Base-by-base conservation (phyloP, 2,888 invertebrate species). In the Abrostola triplasia region DNA sequence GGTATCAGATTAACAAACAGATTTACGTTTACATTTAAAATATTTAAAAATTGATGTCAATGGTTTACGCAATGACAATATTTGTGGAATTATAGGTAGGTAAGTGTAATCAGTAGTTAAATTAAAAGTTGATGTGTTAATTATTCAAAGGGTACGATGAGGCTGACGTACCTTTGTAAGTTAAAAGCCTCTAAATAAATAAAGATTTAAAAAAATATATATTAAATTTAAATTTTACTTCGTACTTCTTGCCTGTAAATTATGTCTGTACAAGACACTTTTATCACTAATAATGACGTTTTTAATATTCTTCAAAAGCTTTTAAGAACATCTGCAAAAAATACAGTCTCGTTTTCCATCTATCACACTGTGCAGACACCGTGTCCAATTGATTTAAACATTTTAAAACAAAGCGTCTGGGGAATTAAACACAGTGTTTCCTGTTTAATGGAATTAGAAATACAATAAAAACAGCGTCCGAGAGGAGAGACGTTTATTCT, bases 401-500 rank as follows among this genome's bases (percentile, higher is more conserved):
- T 77, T 74, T 54, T 61, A 60, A 60, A 71, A 72, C 54, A 63
- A 56, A 76, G 13, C 56, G n/a, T 70, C 69, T 66, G 37, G 40
- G 59, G 56, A 59, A 65, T 71, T 62, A 63, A 77, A 70, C 76
- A 73, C 71, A 64, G 68, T 65, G 64, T 76, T 72, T 49, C 66
- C 67, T 66, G 67, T 73, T 76, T 79, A 79, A 70, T 76, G 68
- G 63, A 79, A 80, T 80, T 80, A 79, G 73, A 76, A 76, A 77
- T 74, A 82, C 81, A 83, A 83, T 85, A 85, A 87, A 86, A 85
- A 81, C 81, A 77, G 76, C 83, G 73, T 77, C 79, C 78, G 67
- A 79, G 77, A 76, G 65, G 75, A 69, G 67, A 82, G 79, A 80
- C 84, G 84, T 84, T 87, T 84, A 84, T 84, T 84, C 79, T 68